Percentiles rank a stretch among this genome's conserved stretches.
Conservation (phyloP, 1,140 invertebrate species). For the Pseudachorutes palmiensis region DNA sequence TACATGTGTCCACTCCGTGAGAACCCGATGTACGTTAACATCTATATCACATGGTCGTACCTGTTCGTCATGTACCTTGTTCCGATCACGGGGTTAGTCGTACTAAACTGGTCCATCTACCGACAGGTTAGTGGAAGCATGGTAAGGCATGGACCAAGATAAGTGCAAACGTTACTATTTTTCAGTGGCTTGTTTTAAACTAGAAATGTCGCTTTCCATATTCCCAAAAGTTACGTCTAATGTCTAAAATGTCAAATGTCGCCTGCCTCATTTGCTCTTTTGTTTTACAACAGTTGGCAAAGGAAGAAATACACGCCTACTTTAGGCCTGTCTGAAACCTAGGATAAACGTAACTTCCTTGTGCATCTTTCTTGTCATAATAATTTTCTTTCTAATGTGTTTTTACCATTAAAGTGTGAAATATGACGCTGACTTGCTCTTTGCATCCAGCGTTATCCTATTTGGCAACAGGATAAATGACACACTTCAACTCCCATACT, state of each 20-base stretch:
- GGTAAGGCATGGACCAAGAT: slow-evolving; percentile 24
- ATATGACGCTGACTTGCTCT: not conserved
- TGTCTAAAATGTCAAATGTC: not conserved
- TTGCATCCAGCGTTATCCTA: not conserved
- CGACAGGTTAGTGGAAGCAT: slow-evolving; percentile 50
- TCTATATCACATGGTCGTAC: slow-evolving; percentile 89
- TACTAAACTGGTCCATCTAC: slow-evolving; percentile 85
- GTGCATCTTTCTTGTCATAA: not conserved
- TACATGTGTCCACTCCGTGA: slow-evolving; percentile 58
- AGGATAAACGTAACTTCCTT: not conserved
- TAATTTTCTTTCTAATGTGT: not conserved
- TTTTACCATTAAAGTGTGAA: slow-evolving; percentile 11
- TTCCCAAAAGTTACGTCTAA: not conserved
- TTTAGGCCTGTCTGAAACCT: not conserved
- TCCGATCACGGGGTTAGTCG: slow-evolving; percentile 71
- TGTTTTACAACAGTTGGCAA: too few species aligned
- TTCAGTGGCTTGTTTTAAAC: too few species aligned
- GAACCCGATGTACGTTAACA: slow-evolving; percentile 63
- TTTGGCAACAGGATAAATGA: not conserved
- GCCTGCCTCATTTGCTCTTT: not conserved
- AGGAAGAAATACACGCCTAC: not conserved
- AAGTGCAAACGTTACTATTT: slow-evolving; percentile 16
- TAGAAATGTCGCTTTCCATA: not conserved
- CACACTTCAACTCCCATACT: not conserved
- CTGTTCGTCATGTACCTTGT: slow-evolving; percentile 84